These are phyloP conservation scores for Aspidoscelis tigris DNA, from an alignment of 2,113 vertebrate genomes.

Conservation along the genomic window DNA sequence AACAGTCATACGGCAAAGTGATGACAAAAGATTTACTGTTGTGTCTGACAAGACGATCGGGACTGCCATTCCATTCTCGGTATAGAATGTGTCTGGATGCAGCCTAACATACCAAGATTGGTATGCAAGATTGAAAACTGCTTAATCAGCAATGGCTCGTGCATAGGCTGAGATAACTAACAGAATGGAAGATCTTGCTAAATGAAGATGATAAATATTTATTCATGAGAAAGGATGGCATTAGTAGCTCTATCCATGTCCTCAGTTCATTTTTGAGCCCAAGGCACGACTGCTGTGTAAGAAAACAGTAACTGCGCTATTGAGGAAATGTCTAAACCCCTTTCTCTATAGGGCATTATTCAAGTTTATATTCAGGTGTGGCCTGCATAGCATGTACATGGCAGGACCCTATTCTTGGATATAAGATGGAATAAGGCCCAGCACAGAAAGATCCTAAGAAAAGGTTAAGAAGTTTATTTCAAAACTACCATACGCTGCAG, in stretches of 20 bases:
- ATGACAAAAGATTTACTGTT: background rate
- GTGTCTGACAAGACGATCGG: background rate
- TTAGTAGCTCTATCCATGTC: too few species aligned
- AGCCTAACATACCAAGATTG: background rate
- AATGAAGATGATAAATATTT: background rate
- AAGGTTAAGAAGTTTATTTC: background rate
- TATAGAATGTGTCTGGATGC: too few species aligned
- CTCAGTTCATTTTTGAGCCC: too few species aligned
- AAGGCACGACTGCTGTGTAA: background rate
- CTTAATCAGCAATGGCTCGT: background rate
- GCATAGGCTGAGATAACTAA: background rate
- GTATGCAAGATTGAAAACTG: background rate
- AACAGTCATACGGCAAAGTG: background rate
- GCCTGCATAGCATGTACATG: too few species aligned
- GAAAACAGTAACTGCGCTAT: background rate
- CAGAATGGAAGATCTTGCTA: background rate
- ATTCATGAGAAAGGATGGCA: too few species aligned
- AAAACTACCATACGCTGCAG: background rate
- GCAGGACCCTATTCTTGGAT: too few species aligned
- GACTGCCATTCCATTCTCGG: background rate
- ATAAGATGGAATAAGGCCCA: too few species aligned
- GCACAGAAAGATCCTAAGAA: background rate
- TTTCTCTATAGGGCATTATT: too few species aligned
- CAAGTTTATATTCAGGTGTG: too few species aligned
- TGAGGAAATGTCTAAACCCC: background rate